Conservation (phyloP, 2,888 invertebrate species). For the Chydorus sphaericus region DNA sequence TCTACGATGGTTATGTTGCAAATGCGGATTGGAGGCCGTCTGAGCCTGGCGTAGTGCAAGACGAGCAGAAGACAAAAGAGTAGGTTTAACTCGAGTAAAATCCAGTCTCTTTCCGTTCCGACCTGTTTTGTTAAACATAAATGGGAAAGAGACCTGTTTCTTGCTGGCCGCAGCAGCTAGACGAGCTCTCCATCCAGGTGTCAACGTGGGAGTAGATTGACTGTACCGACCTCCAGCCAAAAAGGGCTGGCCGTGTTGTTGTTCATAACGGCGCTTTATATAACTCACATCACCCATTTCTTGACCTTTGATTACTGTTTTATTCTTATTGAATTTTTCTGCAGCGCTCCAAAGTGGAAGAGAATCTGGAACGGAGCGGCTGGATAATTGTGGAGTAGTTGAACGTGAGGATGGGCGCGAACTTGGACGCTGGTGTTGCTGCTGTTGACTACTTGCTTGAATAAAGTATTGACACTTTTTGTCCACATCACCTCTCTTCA, state of each 20-base stretch:
- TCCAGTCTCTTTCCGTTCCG: background rate
- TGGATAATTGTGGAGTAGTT: constrained; percentile 35
- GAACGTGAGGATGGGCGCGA: constrained; percentile 26
- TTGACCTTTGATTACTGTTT: constrained; percentile 33
- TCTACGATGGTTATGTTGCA: background rate
- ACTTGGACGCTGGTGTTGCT: constrained; percentile 15
- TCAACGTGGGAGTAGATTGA: background rate
- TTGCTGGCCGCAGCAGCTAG: background rate
- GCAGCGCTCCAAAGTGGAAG: constrained; percentile 34
- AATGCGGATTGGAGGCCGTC: background rate
- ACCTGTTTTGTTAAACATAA: background rate
- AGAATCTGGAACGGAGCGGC: constrained; percentile 58
- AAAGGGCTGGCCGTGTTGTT: background rate
- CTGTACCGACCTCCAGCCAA: background rate
- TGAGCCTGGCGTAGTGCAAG: constrained; percentile 10
- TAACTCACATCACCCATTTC: constrained; percentile 38
- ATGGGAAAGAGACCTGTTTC: constrained; percentile 13
- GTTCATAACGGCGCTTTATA: constrained; percentile 13
- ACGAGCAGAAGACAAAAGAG: constrained; percentile 10
- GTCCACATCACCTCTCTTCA: constrained; percentile 60
- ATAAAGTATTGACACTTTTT: constrained; percentile 61
- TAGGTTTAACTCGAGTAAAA: constrained; percentile 13
- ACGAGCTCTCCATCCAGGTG: background rate
- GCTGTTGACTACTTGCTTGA: too few species aligned
- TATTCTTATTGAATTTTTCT: constrained; percentile 28